Percentiles rank a stretch among this genome's conserved stretches.
These are phyloP conservation scores for Pithys albifrons DNA, from an alignment of 2,113 vertebrate species.

Conservation along the genomic window DNA sequence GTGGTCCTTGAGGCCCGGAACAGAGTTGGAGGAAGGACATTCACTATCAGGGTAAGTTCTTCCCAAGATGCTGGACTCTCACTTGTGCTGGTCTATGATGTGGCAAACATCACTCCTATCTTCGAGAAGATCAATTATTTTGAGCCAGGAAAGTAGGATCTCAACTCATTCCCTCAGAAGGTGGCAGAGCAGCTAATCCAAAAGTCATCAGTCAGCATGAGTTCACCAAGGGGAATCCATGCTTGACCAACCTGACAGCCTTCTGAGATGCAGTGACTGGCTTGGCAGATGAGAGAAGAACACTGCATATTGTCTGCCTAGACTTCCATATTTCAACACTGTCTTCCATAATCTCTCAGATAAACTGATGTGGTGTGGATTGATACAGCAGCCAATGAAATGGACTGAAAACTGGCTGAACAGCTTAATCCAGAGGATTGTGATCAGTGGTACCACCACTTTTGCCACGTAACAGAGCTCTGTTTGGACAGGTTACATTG, in stretches of 20 bases:
- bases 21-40: conserved; percentile 84
- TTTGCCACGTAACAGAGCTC: background rate
- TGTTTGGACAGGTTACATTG: background rate
- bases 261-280: background rate
- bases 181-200: background rate
- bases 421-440: background rate
- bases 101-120: background rate
- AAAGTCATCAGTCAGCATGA: background rate
- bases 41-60: conserved; percentile 77
- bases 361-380: background rate
- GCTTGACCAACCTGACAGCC: background rate
- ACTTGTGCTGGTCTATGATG: accelerated
- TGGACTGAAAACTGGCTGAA: background rate
- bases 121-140: background rate
- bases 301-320: background rate
- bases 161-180: background rate
- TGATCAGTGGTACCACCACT: background rate
- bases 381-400: background rate
- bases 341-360: background rate
- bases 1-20: conserved; percentile 82
- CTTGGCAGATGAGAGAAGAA: background rate
- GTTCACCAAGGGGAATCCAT: background rate
- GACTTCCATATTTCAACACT: background rate
- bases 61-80: background rate
- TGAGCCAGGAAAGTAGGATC: background rate